phyloP scores from a whole-genome alignment of 2,888 invertebrate genomes.

The Cosmorhoe ocellata region DNA sequence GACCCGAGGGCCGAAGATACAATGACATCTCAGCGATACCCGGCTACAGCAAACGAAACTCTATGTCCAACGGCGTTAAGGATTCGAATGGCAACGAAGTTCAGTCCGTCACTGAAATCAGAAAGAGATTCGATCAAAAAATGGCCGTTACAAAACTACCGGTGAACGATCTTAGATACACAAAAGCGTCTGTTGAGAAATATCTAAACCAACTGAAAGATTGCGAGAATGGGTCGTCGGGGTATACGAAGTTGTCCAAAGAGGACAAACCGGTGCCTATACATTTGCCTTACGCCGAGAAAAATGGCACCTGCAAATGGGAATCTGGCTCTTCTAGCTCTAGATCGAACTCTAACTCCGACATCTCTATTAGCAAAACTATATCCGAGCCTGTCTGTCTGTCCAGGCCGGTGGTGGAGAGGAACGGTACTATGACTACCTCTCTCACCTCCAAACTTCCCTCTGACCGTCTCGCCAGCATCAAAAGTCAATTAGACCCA shows the following conservation, averaged over 20 bases:
- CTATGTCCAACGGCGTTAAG: slow-evolving; percentile 72
- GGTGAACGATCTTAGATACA: slow-evolving; percentile 63
- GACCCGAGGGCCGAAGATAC: slow-evolving; percentile 72
- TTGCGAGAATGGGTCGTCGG: slow-evolving; percentile 66
- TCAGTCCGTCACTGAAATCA: slow-evolving; percentile 82
- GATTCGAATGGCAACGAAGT: slow-evolving; percentile 84
- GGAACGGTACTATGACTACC: slow-evolving; percentile 58
- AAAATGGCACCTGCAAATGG: slow-evolving; percentile 65
- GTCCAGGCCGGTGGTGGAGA: slow-evolving; percentile 61
- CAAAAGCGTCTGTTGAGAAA: slow-evolving; percentile 63
- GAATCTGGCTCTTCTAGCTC: slow-evolving; percentile 63
- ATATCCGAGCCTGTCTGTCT: slow-evolving; percentile 69
- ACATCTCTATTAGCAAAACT: slow-evolving; percentile 73
- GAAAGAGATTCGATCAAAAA: slow-evolving; percentile 80
- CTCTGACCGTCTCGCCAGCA: slow-evolving; percentile 69
- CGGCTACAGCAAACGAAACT: slow-evolving; percentile 65
- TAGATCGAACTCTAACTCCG: slow-evolving; percentile 68
- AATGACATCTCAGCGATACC: slow-evolving; percentile 67
- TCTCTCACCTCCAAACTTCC: slow-evolving; percentile 67
- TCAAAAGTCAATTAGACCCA: slow-evolving; percentile 76
- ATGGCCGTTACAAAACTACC: slow-evolving; percentile 78
- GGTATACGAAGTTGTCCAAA: slow-evolving; percentile 65
- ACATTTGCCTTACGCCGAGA: slow-evolving; percentile 69
- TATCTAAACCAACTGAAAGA: slow-evolving; percentile 70
- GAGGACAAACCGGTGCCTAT: slow-evolving; percentile 75